Evolutionary conservation across 2,797 vertebrate genomes (phyloP), one percentile per base, ranked within the genome.

Genomic region (Gallinago nigripennis): DNA sequence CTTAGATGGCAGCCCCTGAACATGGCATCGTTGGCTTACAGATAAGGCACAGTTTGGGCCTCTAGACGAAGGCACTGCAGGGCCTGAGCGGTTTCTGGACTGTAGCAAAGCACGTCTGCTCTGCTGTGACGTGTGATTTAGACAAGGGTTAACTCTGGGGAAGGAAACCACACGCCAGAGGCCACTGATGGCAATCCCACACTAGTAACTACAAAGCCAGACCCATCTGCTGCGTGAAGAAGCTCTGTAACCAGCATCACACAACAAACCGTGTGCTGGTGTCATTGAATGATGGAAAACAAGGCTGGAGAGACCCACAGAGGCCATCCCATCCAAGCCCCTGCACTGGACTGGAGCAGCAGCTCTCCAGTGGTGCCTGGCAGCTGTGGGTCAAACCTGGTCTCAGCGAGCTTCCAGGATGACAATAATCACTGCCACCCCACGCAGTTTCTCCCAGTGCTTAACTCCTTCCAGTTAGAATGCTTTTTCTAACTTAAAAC

Each of bases 391-490:
- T 45, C 53, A 35, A 61, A 45, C 21, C 15, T n/a, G 66, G 10
- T 27, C 58, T 58, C 20, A 30, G 30, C 1, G 0, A 56, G 30
- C 16, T 72, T 41, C 64, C 64, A 72, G 54, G 9, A 7, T 20
- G 30, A 25, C 0, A 0, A 28, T 17, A 57, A 57, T 33, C 2
- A 2, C 8, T 28, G 13, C 0, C 0, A 27, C 5, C 11, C 17
- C 61, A 14, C 21, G 46, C 15, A 46, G 10, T 37, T 82, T 84
- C n/a, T 50, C 54, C 12, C 18, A 11, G 65, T 3, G 25, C 16
- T 82, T 18, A 15, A 20, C 21, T 28, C 48, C 31, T 48, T 45
- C n/a, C 37, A 10, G 8, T 37, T 10, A 58, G n/a, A 69, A 23
- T 39, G 3, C 12, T 9, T 73, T 82, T 72, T 69, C n/a, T 51